These are phyloP conservation scores for Corythoichthys haematopterus DNA, from an alignment of 2,113 vertebrate species.

Conservation along the genomic window DNA sequence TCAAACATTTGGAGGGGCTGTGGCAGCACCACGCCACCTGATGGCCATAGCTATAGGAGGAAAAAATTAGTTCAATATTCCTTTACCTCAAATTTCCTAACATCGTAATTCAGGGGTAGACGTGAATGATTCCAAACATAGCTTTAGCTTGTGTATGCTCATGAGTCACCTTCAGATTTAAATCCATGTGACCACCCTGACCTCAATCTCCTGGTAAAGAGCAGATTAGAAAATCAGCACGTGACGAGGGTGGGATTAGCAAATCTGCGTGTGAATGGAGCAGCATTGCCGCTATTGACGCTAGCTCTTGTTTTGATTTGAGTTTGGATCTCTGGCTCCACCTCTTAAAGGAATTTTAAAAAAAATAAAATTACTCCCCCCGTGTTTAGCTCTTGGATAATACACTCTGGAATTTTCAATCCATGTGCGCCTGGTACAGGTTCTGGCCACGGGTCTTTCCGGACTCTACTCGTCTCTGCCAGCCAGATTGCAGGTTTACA, in stretches of 20 bases:
- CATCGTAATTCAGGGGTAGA: no score
- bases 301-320: conserved; percentile 8
- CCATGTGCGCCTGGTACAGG: conserved; percentile 59
- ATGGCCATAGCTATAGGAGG: background rate
- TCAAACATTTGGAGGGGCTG: background rate
- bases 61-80: background rate
- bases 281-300: background rate
- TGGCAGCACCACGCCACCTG: background rate
- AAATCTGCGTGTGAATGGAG: conserved; percentile 50
- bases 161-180: conserved; percentile 34
- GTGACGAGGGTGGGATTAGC: conserved; percentile 49
- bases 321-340: background rate
- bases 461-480: conserved; percentile 93
- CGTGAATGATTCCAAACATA: no score
- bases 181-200: conserved; percentile 54
- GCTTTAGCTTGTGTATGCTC: background rate
- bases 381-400: background rate
- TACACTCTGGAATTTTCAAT: conserved; percentile 17
- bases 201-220: conserved; percentile 55
- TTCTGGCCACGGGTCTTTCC: conserved; percentile 92
- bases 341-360: background rate
- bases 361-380: background rate
- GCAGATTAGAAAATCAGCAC: conserved; percentile 49
- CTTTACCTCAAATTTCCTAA: background rate
- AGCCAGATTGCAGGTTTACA: conserved; percentile 83